These are phyloP conservation scores for Desmophyllum pertusum DNA, from an alignment of 92 coral and sea anemone genomes.

Conservation along the genomic window DNA sequence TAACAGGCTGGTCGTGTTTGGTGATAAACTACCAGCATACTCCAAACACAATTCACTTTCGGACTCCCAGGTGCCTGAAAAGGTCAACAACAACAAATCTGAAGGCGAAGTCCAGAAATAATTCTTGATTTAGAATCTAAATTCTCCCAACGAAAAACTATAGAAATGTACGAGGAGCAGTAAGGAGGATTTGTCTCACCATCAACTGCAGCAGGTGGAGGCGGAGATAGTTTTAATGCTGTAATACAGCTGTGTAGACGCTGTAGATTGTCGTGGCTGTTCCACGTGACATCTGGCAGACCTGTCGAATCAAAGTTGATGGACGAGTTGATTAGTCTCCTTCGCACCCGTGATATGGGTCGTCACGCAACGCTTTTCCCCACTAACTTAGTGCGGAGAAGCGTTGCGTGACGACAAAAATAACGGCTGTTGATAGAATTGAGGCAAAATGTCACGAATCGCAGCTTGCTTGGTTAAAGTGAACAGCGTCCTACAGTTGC, in stretches of 20 bases:
- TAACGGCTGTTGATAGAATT: too few species aligned
- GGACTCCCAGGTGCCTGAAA: constrained; percentile 81
- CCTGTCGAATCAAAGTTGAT: constrained; percentile 38
- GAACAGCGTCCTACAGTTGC: too few species aligned
- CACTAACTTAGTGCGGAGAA: too few species aligned
- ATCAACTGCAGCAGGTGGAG: constrained; percentile 88
- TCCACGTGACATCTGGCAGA: constrained; percentile 79
- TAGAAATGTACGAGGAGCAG: background rate
- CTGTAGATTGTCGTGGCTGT: constrained; percentile 68
- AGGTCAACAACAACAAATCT: background rate
- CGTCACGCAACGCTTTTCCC: too few species aligned
- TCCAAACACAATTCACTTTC: constrained; percentile 78
- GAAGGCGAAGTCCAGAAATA: background rate
- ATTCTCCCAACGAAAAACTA: background rate
- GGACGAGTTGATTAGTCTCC: background rate
- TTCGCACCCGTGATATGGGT: too few species aligned
- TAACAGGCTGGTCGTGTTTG: constrained; percentile 46
- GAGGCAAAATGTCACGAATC: too few species aligned
- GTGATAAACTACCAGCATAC: constrained; percentile 60
- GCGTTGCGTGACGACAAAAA: too few species aligned
- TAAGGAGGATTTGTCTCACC: constrained; percentile 58
- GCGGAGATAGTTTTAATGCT: constrained; percentile 72
- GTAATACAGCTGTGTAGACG: constrained; percentile 53
- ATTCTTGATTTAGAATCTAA: background rate
- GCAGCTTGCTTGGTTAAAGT: too few species aligned